A percentile compares a stretch with the other conserved stretches of the same genome.
Conservation (phyloP, 2,113 vertebrate species). For the Chaetodon auriga region DNA sequence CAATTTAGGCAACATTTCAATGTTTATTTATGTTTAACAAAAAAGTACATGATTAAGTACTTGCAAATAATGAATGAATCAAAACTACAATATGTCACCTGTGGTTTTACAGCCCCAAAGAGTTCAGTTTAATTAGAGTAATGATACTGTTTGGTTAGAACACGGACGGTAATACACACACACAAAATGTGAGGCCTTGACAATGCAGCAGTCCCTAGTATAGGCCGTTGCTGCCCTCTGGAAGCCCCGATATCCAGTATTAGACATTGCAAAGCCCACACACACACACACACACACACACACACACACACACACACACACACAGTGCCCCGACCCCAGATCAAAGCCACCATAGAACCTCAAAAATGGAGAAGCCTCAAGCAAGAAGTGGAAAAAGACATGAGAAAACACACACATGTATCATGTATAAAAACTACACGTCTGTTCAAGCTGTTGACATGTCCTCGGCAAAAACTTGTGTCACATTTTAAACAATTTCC, state of each 20-base stretch:
- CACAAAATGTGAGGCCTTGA: not conserved
- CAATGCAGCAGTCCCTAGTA: not conserved
- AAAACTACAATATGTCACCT: not conserved
- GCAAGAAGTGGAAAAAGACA: not conserved
- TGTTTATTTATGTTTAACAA: not conserved
- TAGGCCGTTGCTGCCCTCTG: not conserved
- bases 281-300: not conserved
- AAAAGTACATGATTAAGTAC: not conserved
- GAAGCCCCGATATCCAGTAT: not conserved
- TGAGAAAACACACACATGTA: constrained; percentile 13
- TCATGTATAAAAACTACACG: too few relatives aligned
- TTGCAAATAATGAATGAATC: constrained; percentile 9
- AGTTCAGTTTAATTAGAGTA: constrained; percentile 18
- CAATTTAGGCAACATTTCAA: not conserved
- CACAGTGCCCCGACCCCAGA: not conserved
- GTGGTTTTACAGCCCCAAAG: not conserved
- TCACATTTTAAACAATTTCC: constrained; percentile 8
- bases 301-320: not conserved
- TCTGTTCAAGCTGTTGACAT: not conserved
- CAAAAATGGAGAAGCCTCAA: constrained; percentile 17
- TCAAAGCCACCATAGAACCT: constrained; percentile 12
- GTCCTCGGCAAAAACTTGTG: not conserved
- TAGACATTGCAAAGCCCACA: not conserved
- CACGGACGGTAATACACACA: not conserved
- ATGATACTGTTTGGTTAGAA: constrained; percentile 3